Base-by-base conservation (phyloP, 2,797 vertebrate species). In the Typhlichthys subterraneus region DNA sequence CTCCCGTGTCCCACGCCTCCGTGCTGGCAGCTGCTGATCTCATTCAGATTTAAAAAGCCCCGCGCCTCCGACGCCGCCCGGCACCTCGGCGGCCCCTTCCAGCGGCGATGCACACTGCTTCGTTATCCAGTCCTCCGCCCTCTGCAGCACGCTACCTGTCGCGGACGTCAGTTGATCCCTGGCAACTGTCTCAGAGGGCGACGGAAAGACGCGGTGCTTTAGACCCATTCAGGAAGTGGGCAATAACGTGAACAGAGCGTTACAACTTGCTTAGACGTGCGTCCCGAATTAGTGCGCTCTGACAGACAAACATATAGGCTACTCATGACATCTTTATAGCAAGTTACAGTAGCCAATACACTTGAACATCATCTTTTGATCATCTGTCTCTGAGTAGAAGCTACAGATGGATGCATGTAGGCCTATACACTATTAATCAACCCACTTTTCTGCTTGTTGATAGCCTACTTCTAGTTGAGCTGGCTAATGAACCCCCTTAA, bases 41-140 rank as follows among this genome's bases (percentile, higher is more conserved):
- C 38, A 49, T 45, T 67, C 60, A 56, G 48, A 67, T 72, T 59
- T 50, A 67, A 55, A 52, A 38, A 57, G 10, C 31, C 38, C 11
- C 13, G 53, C 13, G 57, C 42, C 53, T 45, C 23, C 47, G 65
- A 61, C 58, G 51, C 31, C 23, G 23, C 23, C 4, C 23, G 23
- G 8, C 47, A 38, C 47, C 59, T 59, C 62, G 46, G 55, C 31
- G 23, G 51, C 4, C 51, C 61, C 45, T 59, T 56, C 31, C 63
- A 47, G 15, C 12, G 50, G 17, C 9, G 50, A 55, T 31, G 13
- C 59, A 66, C 58, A 31, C 54, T 38, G 54, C 47, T 17, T 47
- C 49, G 12, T 50, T 62, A 59, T 29, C 42, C 67, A 2, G 15
- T 50, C 45, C 61, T 46, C 51, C 56, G 8, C 38, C 13, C 14